Evolutionary conservation across 2,888 invertebrate species (phyloP).

Genomic region (Drosophila neoperkinsi): DNA sequence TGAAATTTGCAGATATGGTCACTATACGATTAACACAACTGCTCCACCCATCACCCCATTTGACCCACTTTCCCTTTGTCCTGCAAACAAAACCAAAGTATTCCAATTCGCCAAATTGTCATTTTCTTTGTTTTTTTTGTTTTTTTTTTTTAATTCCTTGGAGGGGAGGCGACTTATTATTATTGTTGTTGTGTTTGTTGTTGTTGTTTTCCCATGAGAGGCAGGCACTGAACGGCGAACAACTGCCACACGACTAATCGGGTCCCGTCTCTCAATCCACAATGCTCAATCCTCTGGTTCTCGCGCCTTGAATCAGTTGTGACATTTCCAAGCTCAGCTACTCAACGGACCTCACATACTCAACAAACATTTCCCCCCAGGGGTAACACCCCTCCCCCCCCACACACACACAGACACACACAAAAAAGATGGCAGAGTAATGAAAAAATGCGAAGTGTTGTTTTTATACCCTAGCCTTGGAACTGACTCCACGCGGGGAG

Average conservation of each 20-base stretch:
- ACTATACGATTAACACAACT: constrained; percentile 35
- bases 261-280: constrained; percentile 17
- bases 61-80: background rate
- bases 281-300: background rate
- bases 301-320: constrained; percentile 58
- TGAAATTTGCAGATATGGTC: constrained; percentile 39
- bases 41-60: background rate
- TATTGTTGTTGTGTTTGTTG: constrained; percentile 4
- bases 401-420: background rate
- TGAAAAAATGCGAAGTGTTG: constrained; percentile 4
- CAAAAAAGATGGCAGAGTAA: background rate
- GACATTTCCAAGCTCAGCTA: constrained; percentile 64
- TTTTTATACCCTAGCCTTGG: constrained; percentile 25
- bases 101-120: constrained; percentile 57
- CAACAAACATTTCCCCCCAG: background rate
- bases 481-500: background rate
- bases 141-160: constrained; percentile 10
- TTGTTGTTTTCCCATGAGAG: constrained; percentile 39
- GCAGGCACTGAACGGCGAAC: constrained; percentile 44
- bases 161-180: background rate
- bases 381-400: background rate
- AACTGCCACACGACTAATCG: constrained; percentile 60
- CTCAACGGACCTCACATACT: constrained; percentile 40
- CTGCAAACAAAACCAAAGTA: constrained; percentile 45
- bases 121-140: constrained; percentile 22